Percentiles rank a stretch among this genome's conserved stretches.
These are phyloP conservation scores for Pseudomyrmex concolor DNA, from an alignment of 1,140 invertebrate species.

Conservation along the genomic window DNA sequence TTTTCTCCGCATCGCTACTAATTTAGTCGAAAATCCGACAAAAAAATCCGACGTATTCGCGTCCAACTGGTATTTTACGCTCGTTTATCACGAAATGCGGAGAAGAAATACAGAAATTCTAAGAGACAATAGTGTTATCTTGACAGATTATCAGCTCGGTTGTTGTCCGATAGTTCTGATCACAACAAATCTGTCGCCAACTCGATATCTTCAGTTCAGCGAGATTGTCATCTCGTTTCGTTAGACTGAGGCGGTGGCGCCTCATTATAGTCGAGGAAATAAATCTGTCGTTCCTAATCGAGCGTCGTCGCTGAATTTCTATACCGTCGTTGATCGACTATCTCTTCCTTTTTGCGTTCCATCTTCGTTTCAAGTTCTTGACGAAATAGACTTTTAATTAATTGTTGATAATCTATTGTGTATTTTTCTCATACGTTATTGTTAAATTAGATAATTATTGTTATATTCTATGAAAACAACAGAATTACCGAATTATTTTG, in stretches of 20 bases:
- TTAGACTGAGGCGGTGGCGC: constrained; percentile 14
- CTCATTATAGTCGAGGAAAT: constrained; percentile 64
- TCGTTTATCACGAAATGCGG: neutral
- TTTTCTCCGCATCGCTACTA: neutral
- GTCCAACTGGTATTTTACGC: neutral
- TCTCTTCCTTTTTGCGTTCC: constrained; percentile 49
- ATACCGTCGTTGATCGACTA: constrained; percentile 26
- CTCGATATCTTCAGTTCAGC: constrained; percentile 2
- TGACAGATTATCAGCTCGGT: constrained; percentile 36
- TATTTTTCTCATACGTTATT: too few relatives aligned
- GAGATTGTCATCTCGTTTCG: constrained; percentile 62
- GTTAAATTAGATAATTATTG: too few relatives aligned
- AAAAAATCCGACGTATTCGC: neutral
- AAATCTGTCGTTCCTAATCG: constrained; percentile 57
- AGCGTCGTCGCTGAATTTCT: constrained; percentile 20
- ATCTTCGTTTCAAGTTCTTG: neutral
- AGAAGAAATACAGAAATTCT: constrained; percentile 19
- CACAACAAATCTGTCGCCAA: constrained; percentile 68
- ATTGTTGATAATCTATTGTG: neutral
- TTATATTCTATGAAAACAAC: neutral
- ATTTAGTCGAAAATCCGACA: neutral
- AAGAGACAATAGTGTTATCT: constrained; percentile 44
- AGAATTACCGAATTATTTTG: neutral
- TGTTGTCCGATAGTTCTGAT: constrained; percentile 48
- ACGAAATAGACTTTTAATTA: constrained; percentile 18